Conservation (phyloP, 2,113 vertebrate species). For the Oceanodroma tethys region DNA sequence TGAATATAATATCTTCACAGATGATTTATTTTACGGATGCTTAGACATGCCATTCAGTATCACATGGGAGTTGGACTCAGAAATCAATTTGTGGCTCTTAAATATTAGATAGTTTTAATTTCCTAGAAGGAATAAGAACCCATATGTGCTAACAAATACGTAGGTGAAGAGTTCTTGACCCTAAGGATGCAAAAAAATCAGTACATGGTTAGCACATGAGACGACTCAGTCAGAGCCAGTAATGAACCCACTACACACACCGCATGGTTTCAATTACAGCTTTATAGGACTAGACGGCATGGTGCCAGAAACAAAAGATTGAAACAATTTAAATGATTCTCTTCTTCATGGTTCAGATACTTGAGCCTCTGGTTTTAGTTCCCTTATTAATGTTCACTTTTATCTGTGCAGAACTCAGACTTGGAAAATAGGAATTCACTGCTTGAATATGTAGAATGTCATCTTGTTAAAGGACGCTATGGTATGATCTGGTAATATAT, state of each 20-base stretch:
- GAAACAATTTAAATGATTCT: slow-evolving; percentile 54
- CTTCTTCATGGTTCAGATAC: slow-evolving; percentile 61
- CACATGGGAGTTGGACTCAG: background rate
- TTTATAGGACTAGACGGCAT: slow-evolving; percentile 67
- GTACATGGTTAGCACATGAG: slow-evolving; percentile 52
- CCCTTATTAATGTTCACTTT: slow-evolving; percentile 61
- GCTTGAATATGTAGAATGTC: slow-evolving; percentile 51
- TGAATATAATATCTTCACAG: slow-evolving; percentile 19
- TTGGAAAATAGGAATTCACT: slow-evolving; percentile 50
- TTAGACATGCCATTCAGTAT: background rate
- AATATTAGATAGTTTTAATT: slow-evolving; percentile 36
- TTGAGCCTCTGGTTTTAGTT: slow-evolving; percentile 39
- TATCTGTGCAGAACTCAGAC: slow-evolving; percentile 32
- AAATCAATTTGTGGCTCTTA: slow-evolving; percentile 36
- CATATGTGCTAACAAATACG: background rate
- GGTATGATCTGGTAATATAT: background rate
- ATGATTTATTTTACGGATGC: slow-evolving; percentile 15
- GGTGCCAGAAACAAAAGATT: slow-evolving; percentile 65
- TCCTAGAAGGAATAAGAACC: slow-evolving; percentile 14
- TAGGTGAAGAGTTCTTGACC: slow-evolving; percentile 47
- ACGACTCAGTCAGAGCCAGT: slow-evolving; percentile 31
- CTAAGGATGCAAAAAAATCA: slow-evolving; percentile 47
- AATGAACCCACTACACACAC: slow-evolving; percentile 62
- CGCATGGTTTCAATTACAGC: slow-evolving; percentile 72
- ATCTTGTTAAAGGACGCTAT: slow-evolving; percentile 16